Evolutionary conservation across 2,888 invertebrate genomes (phyloP).

Genomic region (Apamea sordens): DNA sequence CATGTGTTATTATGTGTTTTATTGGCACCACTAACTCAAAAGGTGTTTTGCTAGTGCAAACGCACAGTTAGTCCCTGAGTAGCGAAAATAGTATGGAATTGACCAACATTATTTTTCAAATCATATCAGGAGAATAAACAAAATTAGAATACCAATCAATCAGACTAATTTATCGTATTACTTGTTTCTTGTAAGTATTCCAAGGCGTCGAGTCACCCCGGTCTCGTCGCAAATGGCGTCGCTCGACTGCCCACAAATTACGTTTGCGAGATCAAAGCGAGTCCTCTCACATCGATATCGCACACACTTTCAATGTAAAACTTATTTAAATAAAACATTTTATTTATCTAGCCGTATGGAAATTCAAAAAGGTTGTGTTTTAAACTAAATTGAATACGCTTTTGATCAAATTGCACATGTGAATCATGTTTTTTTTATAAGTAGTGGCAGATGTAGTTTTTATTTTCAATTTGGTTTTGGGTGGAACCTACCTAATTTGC

Average conservation of each 20-base stretch:
- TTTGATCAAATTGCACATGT: slow-evolving; percentile 34
- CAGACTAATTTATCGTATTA: slow-evolving; percentile 24
- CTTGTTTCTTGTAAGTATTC: slow-evolving; percentile 22
- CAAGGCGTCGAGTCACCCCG: slow-evolving; percentile 49
- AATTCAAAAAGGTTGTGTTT: slow-evolving; percentile 36
- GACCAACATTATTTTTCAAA: neutral
- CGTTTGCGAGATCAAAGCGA: slow-evolving; percentile 69
- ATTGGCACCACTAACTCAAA: too few relatives aligned
- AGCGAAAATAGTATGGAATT: too few relatives aligned
- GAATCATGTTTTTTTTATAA: neutral
- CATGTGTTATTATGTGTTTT: too few relatives aligned
- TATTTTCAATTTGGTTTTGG: slow-evolving; percentile 7
- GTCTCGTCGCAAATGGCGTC: slow-evolving; percentile 35
- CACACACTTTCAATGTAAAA: slow-evolving; percentile 64
- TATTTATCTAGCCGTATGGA: slow-evolving; percentile 38
- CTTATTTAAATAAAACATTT: slow-evolving; percentile 74
- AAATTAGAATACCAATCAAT: slow-evolving; percentile 18
- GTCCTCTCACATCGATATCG: slow-evolving; percentile 59
- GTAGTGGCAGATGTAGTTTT: slow-evolving; percentile 2
- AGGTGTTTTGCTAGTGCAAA: neutral
- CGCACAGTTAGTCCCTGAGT: neutral
- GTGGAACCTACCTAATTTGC: neutral
- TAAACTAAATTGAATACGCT: slow-evolving; percentile 38
- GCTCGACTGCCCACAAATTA: slow-evolving; percentile 67
- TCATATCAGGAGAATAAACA: neutral